These are phyloP conservation scores for Scaptomyza hsui DNA, from an alignment of 1,140 invertebrate genomes.

Conservation along the genomic window DNA sequence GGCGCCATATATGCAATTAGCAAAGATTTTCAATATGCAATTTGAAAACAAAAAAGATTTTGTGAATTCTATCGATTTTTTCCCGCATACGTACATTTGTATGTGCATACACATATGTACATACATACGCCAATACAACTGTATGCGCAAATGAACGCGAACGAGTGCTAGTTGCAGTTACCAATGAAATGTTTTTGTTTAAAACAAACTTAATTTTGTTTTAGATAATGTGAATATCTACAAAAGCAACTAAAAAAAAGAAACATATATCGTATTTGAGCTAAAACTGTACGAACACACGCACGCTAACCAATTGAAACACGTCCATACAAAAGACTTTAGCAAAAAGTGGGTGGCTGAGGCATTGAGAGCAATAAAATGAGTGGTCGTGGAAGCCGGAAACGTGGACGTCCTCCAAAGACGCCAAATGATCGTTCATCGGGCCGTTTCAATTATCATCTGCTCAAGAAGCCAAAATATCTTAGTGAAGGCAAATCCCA, in stretches of 20 bases:
- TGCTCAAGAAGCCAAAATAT: slow-evolving; percentile 96
- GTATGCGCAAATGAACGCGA: slow-evolving; percentile 29
- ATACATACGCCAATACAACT: slow-evolving; percentile 17
- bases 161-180: slow-evolving; percentile 20
- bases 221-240: slow-evolving; percentile 48
- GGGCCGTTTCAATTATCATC: slow-evolving; percentile 93
- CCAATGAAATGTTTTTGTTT: slow-evolving; percentile 21
- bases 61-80: slow-evolving; percentile 60
- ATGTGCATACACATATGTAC: slow-evolving; percentile 18
- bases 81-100: slow-evolving; percentile 21
- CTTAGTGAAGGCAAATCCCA: slow-evolving; percentile 88
- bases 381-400: slow-evolving; percentile 89
- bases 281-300: slow-evolving; percentile 20
- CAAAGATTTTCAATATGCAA: slow-evolving; percentile 40
- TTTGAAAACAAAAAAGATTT: slow-evolving; percentile 51
- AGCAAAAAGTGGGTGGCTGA: slow-evolving; percentile 44
- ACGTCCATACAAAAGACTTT: slow-evolving; percentile 26
- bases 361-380: slow-evolving; percentile 41
- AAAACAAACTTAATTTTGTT: slow-evolving; percentile 50
- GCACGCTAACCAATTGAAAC: background rate
- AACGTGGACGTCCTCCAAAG: slow-evolving; percentile 95
- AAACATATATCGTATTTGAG: slow-evolving; percentile 41
- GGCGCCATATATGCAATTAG: slow-evolving; percentile 48
- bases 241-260: slow-evolving; percentile 28
- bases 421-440: slow-evolving; percentile 92